Percentiles rank a stretch among this genome's conserved stretches.
These are phyloP conservation scores for Zygogramma bicolorata DNA, from an alignment of 2,888 invertebrate species.

Conservation along the genomic window DNA sequence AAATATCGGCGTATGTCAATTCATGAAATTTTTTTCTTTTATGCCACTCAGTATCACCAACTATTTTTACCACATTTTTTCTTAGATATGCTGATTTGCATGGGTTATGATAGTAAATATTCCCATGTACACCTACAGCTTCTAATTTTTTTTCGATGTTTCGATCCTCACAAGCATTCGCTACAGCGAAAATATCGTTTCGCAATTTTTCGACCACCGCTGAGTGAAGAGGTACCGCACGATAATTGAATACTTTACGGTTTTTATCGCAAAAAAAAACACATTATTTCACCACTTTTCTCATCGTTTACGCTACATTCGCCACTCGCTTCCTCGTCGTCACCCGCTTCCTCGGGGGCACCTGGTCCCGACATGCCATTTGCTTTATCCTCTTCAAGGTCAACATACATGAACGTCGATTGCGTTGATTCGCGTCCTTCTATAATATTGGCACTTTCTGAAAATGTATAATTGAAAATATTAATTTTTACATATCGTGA, in stretches of 20 bases:
- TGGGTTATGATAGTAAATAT: not conserved
- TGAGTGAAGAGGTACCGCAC: slow-evolving; percentile 4
- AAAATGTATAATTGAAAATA: not conserved
- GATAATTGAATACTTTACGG: slow-evolving; percentile 9
- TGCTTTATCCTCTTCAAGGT: not conserved
- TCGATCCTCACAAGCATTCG: not conserved
- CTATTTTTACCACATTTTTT: not conserved
- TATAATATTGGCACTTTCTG: not conserved
- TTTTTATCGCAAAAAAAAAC: slow-evolving; percentile 18
- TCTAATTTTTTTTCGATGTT: not conserved
- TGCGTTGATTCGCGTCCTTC: slow-evolving; percentile 1
- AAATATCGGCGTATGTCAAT: not conserved
- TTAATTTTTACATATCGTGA: too few relatives aligned
- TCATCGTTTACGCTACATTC: not conserved
- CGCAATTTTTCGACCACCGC: not conserved
- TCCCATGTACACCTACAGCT: not conserved
- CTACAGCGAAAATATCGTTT: slow-evolving; percentile 3
- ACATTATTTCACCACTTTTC: not conserved
- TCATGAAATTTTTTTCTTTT: not conserved
- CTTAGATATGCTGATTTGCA: not conserved
- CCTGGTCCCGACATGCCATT: not conserved
- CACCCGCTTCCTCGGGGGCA: not conserved
- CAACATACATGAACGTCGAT: slow-evolving; percentile 1
- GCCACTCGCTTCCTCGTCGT: not conserved
- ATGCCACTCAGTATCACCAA: not conserved